phyloP scores from a whole-genome alignment of 2,888 invertebrate genomes.

The Synanthedon andrenaeformis region DNA sequence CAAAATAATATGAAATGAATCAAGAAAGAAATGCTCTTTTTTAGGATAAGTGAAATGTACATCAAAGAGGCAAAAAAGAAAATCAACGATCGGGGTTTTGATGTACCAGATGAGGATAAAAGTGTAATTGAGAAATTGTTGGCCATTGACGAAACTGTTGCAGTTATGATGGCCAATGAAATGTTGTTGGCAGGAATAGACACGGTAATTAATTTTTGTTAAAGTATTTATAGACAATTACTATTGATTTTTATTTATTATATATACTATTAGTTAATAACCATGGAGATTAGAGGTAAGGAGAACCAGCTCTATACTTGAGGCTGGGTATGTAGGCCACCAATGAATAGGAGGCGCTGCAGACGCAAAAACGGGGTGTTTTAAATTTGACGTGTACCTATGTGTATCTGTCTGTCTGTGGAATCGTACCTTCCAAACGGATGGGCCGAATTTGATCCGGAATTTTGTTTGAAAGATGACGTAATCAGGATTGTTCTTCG shows the following conservation, averaged over 20 bases:
- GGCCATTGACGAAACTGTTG: conserved; percentile 72
- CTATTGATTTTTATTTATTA: neutral
- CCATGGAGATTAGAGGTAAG: neutral
- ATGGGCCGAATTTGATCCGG: too few relatives aligned
- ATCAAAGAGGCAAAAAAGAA: conserved; percentile 36
- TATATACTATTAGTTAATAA: neutral
- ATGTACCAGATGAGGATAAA: conserved; percentile 55
- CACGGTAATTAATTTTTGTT: conserved; percentile 61
- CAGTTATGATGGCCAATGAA: conserved; percentile 76
- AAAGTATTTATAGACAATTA: neutral
- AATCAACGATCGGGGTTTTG: conserved; percentile 30
- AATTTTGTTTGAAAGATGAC: too few relatives aligned
- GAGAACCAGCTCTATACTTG: too few relatives aligned
- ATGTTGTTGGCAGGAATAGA: conserved; percentile 79
- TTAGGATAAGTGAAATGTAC: conserved; percentile 38
- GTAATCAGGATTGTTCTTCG: too few relatives aligned
- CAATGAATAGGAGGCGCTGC: too few relatives aligned
- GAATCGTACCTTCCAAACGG: too few relatives aligned
- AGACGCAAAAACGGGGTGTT: too few relatives aligned
- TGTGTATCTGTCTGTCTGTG: too few relatives aligned
- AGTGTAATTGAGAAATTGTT: conserved; percentile 76
- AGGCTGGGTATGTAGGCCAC: too few relatives aligned
- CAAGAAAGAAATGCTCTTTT: conserved; percentile 3
- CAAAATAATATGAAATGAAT: too few relatives aligned
- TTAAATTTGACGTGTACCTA: too few relatives aligned